Evolutionary conservation across 2,888 invertebrate genomes (phyloP), one percentile per base, ranked within the genome.

Genomic region (Bursaphelenchus okinawaensis): DNA sequence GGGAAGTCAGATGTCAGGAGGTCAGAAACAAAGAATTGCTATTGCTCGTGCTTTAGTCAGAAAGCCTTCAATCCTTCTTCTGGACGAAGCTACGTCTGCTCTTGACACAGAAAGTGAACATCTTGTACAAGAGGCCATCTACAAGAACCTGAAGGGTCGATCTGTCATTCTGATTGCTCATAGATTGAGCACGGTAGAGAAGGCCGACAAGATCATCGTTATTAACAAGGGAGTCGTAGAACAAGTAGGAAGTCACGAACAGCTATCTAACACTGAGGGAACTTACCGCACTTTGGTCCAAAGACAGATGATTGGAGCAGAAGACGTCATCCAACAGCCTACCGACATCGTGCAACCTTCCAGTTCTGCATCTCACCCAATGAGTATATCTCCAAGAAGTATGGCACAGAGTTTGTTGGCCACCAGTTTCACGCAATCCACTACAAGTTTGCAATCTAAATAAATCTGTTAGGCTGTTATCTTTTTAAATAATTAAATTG

Each of bases 141-240:
- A 83, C 71, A 75, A 80, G 68, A 80, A 80, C 75, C 69, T 84
- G 29, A 75, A 73, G 54, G 85, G 85, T 4, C 19, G 51, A 58
- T 85, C 84, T 2, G 84, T 84, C 52, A 82, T 85, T 56, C 80
- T 86, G 40, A 85, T 86, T 26, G 85, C 85, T 0, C 85, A 85
- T 70, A 76, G 85, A 16, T 77, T 85, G 51, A 84, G 84, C 16
- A 85, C 85, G 3, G 84, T 86, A 27, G 84, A 85, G 71, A 84
- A 84, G 68, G 85, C 85, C 20, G 84, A 86, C 73, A 78, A 81
- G 67, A 82, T 82, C 61, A 72, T 83, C 31, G 82, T 82, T 29
- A 79, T 82, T 62, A 78, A 78, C 69, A 78, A 82, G 75, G 75
- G 52, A 12, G 52, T 70, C 57, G 83, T 86, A 20, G 83, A 83